Evolutionary conservation across 2,888 invertebrate species (phyloP), one percentile per base, ranked within the genome.

Genomic region (Chaitophorus viminalis): DNA sequence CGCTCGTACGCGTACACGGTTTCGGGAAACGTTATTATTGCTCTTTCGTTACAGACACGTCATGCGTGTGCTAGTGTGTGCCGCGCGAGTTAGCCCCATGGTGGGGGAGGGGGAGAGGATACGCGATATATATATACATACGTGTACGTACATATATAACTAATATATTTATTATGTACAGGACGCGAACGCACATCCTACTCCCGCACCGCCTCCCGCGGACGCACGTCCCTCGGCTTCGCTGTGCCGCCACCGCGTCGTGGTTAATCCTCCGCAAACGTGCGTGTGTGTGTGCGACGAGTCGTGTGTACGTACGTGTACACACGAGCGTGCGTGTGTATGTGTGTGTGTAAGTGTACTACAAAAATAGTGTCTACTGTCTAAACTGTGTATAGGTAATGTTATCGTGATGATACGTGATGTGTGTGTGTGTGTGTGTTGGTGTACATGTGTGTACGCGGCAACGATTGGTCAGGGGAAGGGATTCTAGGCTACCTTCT

Each of bases 11-110:
- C 1, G 1, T 25, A 68, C 31, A 25, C 46, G 81, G 68, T 82
- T 82, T 82, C 31, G 81, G 81, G 46, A 82, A 82, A 82, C 70
- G 81, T 77, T 31, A 31, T 77, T 77, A 77, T 70, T 31, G 81
- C 70, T 70, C 68, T 70, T 82, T 82, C 81, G 70, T 82, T 70
- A 31, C 65, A 79, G 65, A 65, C 65, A 82, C 81, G 81, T 82
- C 70, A 79, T 65, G 65, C 18, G 25, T 60, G 25, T 4, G 29
- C 29, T n/a, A n/a, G 5, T 5, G 68, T n/a, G 11, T 11, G 36
- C 4, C 3, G 36, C 52, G 76, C 76, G 76, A 8, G 77, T 78
- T 77, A 65, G 65, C 65, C 54, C 60, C 65, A 36, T 36, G 65
- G 60, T n/a, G 17, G n/a, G 33, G 21, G 75, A 17, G 39, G 21